A percentile compares a stretch with the other conserved stretches of the same genome.
These are phyloP conservation scores for Hemicrepidius hirtus DNA, from an alignment of 2,888 invertebrate genomes.

Conservation along the genomic window DNA sequence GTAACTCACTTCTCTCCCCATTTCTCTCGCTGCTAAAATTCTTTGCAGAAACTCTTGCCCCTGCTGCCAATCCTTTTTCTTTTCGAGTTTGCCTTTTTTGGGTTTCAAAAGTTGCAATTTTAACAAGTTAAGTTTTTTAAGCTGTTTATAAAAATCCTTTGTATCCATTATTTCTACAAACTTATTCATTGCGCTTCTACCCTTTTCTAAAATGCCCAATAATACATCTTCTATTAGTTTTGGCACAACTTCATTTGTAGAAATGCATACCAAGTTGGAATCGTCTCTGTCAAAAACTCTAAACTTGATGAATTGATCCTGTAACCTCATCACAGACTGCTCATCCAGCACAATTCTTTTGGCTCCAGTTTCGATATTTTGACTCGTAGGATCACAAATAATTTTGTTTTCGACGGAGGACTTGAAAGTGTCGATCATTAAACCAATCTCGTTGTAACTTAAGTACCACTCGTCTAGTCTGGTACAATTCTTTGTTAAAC, in stretches of 20 bases:
- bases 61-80: neutral
- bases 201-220: slow-evolving; percentile 2
- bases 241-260: slow-evolving; percentile 38
- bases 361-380: slow-evolving; percentile 40
- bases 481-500: slow-evolving; percentile 48
- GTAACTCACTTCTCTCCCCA: too few relatives aligned
- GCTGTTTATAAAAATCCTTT: slow-evolving; percentile 27
- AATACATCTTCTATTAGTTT: neutral
- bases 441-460: slow-evolving; percentile 44
- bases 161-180: slow-evolving; percentile 20
- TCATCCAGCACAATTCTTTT: slow-evolving; percentile 37
- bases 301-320: slow-evolving; percentile 36
- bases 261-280: slow-evolving; percentile 30
- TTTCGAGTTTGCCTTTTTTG: neutral
- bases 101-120: neutral
- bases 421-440: slow-evolving; percentile 35
- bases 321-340: slow-evolving; percentile 28
- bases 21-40: slow-evolving; percentile 25
- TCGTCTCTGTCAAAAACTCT: slow-evolving; percentile 29
- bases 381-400: slow-evolving; percentile 11
- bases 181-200: neutral
- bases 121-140: slow-evolving; percentile 16
- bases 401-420: neutral
- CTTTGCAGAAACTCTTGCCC: slow-evolving; percentile 31
- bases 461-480: slow-evolving; percentile 51